Evolutionary conservation across 92 coral and sea anemone species (phyloP), one percentile per base, ranked within the genome.

Genomic region (Epizoanthus illoricatus): DNA sequence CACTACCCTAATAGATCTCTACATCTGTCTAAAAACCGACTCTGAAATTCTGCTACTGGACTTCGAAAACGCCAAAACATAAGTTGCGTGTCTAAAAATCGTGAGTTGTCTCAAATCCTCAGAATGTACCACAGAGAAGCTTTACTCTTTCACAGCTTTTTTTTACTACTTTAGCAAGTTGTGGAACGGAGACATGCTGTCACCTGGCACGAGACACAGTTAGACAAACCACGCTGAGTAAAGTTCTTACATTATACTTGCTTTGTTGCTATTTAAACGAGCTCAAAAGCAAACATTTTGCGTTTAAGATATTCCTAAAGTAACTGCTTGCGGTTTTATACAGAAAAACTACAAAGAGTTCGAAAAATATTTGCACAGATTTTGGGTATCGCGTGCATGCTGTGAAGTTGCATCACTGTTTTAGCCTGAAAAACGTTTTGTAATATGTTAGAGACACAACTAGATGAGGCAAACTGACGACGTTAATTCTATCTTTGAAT

Each of bases 281-380:
- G 45, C 82, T 63, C 24, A 78, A 78, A 7, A 78, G 45, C 59
- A 78, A 63, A 63, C 61, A 19, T 63, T 64, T 12, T 43, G 23
- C 71, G 59, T 63, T 78, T 63, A 78, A 69, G 71, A 78, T 78
- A 78, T 71, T 78, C 63, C 49, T 78, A 21, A 63, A 39, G 64
- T 58, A 76, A 78, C 71, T 43, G 65, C 43, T 63, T 78, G 82
- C 45, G 82, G 71, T 78, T 78, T 78, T 63, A 13, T 78, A 70
- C 10, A 63, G 82, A 78, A 78, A 62, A 66, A 78, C 82, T 12
- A 19, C 69, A 78, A 62, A 61, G 60, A 78, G 64, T 61, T 41
- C 41, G 6, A 24, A 78, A 78, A 78, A 75, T 75, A 75, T 54
- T 75, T 75, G 82, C 23, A 78, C 59, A 78, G 45, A 17, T 42